Base-by-base conservation (phyloP, 2,888 invertebrate species). In the Cataglyphis rosenhaueri region DNA sequence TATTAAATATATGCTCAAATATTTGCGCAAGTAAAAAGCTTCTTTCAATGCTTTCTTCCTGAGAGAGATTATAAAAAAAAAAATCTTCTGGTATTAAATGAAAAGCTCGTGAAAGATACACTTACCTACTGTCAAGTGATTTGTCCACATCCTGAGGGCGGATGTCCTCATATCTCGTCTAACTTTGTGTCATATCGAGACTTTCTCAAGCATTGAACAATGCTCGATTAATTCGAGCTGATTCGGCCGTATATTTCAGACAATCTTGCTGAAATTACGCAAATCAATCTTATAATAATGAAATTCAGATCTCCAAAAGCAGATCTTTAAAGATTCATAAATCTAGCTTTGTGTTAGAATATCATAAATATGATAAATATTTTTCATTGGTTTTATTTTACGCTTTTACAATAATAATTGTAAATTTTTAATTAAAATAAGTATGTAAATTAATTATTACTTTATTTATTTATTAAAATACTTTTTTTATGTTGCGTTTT, bases 61-160 rank as follows among this genome's bases (percentile, higher is more conserved):
- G 32, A 35, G 59, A 59, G 41, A 61, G 44, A 59, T 41, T 41
- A 70, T 65, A 70, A 12, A 38, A 12, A 38, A 6, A 35, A 75
- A 6, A 35, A 59, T 10, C 32, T 71, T 79, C 35, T 1, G 12
- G 3, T 4, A 70, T 79, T 71, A 79, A 70, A 12, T 59, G 18
- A 59, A 4, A 78, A 70, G 21, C 18, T 29, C 15, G 32, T 57
- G 9, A 6, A 48, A 29, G 18, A 78, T 59, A 25, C 18, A 89
- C 89, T 89, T 71, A 89, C 89, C 89, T 81, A 70, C 84, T 87
- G 84, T 74, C 73, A 88, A 82, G 29, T 75, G 66, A 87, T 86
- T 84, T 78, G 83, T 71, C 86, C 82, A 65, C 89, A 89, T 89
- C 66, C 83, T 88, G 76, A 38, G 57, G 74, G 21, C 66, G 64